Evolutionary conservation across 1,140 invertebrate species (phyloP).

Genomic region (Diploscapter pachys): DNA sequence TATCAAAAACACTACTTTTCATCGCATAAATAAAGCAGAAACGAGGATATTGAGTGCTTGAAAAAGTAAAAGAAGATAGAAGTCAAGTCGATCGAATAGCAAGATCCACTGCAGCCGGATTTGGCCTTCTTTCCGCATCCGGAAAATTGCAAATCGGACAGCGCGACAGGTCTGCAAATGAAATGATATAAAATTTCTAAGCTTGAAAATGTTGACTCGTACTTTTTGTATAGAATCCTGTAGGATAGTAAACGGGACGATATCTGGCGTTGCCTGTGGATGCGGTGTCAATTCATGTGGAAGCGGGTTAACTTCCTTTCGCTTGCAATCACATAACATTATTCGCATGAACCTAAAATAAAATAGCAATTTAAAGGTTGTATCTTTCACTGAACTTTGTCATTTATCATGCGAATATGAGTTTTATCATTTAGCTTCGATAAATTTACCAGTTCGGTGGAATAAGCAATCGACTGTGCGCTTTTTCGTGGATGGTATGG

Average conservation of each 20-base stretch:
- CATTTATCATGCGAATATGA: background rate
- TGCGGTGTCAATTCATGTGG: background rate
- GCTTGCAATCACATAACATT: constrained; percentile 9
- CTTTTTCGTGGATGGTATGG: constrained; percentile 22
- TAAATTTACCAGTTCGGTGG: constrained; percentile 25
- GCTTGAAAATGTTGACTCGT: background rate
- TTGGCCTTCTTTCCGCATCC: no score
- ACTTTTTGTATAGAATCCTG: constrained; percentile 11
- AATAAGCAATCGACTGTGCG: constrained; percentile 16
- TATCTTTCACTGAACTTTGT: background rate
- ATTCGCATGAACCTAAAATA: constrained; percentile 8
- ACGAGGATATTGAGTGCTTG: no score
- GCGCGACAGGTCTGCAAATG: no score
- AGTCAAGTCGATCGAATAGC: no score
- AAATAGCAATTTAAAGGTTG: background rate
- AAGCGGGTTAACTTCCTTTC: background rate
- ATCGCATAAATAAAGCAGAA: no score
- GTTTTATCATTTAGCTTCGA: background rate
- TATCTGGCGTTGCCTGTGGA: constrained; percentile 3
- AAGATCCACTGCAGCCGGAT: no score
- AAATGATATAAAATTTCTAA: no score
- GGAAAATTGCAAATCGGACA: no score
- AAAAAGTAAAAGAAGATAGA: no score
- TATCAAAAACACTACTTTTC: no score
- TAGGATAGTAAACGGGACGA: constrained; percentile 20